Percentiles rank a stretch among this genome's conserved stretches.
Evolutionary conservation across 2,113 vertebrate genomes (phyloP).

Genomic region (Hippocampus mohnikei): DNA sequence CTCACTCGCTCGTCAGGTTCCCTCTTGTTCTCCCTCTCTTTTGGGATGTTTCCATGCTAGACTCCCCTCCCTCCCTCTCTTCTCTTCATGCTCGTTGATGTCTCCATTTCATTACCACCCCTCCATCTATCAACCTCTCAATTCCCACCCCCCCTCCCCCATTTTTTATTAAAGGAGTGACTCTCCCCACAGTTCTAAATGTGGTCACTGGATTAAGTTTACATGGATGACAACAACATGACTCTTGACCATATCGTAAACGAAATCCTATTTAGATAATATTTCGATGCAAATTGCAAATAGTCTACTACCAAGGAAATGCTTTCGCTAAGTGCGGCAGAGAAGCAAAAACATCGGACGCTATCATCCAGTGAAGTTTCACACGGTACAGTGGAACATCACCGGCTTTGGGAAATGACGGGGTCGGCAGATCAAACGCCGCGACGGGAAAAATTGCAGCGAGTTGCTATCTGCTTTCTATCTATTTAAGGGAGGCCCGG

Average conservation of each 20-base stretch:
- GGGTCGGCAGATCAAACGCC: too few species aligned
- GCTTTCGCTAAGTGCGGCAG: too few species aligned
- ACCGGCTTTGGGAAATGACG: too few species aligned
- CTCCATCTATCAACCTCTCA: constrained; percentile 93
- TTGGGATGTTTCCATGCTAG: constrained; percentile 66
- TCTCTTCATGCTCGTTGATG: constrained; percentile 95
- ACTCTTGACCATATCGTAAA: background rate
- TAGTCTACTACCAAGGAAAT: background rate
- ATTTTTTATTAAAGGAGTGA: constrained; percentile 77
- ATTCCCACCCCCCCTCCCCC: background rate
- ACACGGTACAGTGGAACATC: too few species aligned
- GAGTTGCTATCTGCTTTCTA: too few species aligned
- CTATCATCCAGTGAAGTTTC: too few species aligned
- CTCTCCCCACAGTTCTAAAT: constrained; percentile 79
- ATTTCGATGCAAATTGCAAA: background rate
- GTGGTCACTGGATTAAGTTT: constrained; percentile 1
- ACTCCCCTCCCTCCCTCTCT: constrained; percentile 71
- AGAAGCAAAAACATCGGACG: too few species aligned
- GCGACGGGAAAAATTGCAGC: too few species aligned
- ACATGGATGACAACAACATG: background rate
- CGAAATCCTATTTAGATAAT: background rate
- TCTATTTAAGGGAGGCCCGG: too few species aligned
- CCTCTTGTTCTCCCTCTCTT: constrained; percentile 62
- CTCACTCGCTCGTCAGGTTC: constrained; percentile 57
- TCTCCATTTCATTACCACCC: constrained; percentile 98